These are phyloP conservation scores for Neelides sp. DNA, from an alignment of 1,140 invertebrate species.

Conservation along the genomic window DNA sequence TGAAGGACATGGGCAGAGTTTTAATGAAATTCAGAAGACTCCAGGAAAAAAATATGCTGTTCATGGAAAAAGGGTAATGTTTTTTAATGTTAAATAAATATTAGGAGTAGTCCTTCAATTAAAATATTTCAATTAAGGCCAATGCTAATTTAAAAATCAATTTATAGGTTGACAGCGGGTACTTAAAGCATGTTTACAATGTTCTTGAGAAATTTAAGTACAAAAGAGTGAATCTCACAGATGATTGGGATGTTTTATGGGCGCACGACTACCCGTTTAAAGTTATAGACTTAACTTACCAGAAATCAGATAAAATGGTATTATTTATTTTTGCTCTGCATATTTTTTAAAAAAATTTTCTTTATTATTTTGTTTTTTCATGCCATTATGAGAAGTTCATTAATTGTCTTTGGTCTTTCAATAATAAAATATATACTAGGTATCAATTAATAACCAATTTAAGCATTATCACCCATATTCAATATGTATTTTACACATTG, in stretches of 20 bases:
- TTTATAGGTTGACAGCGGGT: slow-evolving; percentile 44
- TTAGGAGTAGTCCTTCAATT: background rate
- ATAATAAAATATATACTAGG: no score
- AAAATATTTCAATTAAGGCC: background rate
- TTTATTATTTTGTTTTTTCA: slow-evolving; percentile 6
- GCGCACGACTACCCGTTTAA: slow-evolving; percentile 84
- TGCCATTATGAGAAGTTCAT: background rate
- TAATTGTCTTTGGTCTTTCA: no score
- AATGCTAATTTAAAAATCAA: no score
- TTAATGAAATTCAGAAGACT: no score
- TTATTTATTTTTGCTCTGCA: no score
- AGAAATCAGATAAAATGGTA: slow-evolving; percentile 58
- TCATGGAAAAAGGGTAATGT: slow-evolving; percentile 23
- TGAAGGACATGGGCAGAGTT: no score
- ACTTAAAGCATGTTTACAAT: slow-evolving; percentile 63
- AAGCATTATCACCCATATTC: no score
- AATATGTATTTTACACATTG: no score
- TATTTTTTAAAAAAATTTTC: slow-evolving; percentile 2
- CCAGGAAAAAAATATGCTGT: slow-evolving; percentile 23
- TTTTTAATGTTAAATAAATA: slow-evolving; percentile 1
- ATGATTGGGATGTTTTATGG: slow-evolving; percentile 82
- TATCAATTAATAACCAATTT: no score
- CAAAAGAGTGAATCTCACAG: slow-evolving; percentile 40
- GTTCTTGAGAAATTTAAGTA: slow-evolving; percentile 62
- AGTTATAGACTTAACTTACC: slow-evolving; percentile 45